phyloP scores from a whole-genome alignment of 2,113 vertebrate species.

The Eleginops maclovinus region DNA sequence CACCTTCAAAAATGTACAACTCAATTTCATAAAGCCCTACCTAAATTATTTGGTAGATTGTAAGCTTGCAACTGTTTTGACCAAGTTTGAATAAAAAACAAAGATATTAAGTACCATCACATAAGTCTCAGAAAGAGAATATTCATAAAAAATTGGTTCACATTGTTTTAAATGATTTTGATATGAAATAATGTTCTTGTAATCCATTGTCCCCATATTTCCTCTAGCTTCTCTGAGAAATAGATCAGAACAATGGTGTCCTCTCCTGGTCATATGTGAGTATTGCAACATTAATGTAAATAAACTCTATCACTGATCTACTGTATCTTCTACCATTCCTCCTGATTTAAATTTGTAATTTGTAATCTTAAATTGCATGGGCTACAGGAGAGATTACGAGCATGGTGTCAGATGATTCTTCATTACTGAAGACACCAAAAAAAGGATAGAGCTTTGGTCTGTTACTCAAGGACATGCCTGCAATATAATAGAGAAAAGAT shows the following conservation, averaged over 20 bases:
- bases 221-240: not conserved
- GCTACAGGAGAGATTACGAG: constrained; percentile 40
- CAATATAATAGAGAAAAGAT: not conserved
- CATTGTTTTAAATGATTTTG: too few species aligned
- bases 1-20: too few species aligned
- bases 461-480: not conserved
- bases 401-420: accelerated
- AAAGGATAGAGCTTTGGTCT: constrained; percentile 46
- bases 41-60: too few species aligned
- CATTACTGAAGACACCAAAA: constrained; percentile 8
- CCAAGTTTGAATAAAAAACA: too few species aligned
- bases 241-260: not conserved
- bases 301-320: not conserved
- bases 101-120: too few species aligned
- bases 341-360: not conserved
- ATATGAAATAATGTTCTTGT: not conserved
- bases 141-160: too few species aligned
- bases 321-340: too few species aligned
- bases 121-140: too few species aligned
- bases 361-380: not conserved
- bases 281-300: constrained; percentile 9
- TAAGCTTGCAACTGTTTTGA: too few species aligned
- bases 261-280: constrained; percentile 8
- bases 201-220: not conserved
- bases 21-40: too few species aligned